Conservation (phyloP, 1,140 invertebrate species). For the Gryon sp. region DNA sequence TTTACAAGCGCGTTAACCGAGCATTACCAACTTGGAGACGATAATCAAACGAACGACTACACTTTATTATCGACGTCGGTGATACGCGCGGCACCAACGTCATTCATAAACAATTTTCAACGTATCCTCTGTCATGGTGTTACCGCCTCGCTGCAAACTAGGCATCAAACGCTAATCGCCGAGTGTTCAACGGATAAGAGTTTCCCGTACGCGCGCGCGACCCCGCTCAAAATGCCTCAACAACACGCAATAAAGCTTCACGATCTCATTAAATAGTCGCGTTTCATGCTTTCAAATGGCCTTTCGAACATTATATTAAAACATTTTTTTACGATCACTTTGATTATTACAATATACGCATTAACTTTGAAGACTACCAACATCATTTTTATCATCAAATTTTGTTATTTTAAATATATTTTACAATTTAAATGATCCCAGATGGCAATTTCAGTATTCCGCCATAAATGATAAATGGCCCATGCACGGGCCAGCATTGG, state of each 20-base stretch:
- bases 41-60: slow-evolving; percentile 65
- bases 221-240: not conserved
- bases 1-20: slow-evolving; percentile 29
- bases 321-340: not conserved
- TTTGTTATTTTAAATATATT: too few species aligned
- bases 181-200: slow-evolving; percentile 3
- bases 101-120: slow-evolving; percentile 57
- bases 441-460: too few species aligned
- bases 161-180: slow-evolving; percentile 27
- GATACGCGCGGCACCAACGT: slow-evolving; percentile 29
- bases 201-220: slow-evolving; percentile 2
- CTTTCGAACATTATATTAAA: too few species aligned
- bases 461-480: too few species aligned
- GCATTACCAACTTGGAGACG: slow-evolving; percentile 69
- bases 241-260: not conserved
- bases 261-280: not conserved
- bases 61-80: slow-evolving; percentile 42
- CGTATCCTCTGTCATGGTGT: slow-evolving; percentile 7
- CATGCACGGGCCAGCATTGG: too few species aligned
- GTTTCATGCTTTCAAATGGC: not conserved
- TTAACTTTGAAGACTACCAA: too few species aligned
- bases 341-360: too few species aligned
- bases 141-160: slow-evolving; percentile 5
- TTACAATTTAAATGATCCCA: too few species aligned
- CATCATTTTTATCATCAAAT: too few species aligned